A percentile compares a stretch with the other conserved stretches of the same genome.
Conservation (phyloP, 2,888 invertebrate genomes). For the Rhaphigaster nebulosa region DNA sequence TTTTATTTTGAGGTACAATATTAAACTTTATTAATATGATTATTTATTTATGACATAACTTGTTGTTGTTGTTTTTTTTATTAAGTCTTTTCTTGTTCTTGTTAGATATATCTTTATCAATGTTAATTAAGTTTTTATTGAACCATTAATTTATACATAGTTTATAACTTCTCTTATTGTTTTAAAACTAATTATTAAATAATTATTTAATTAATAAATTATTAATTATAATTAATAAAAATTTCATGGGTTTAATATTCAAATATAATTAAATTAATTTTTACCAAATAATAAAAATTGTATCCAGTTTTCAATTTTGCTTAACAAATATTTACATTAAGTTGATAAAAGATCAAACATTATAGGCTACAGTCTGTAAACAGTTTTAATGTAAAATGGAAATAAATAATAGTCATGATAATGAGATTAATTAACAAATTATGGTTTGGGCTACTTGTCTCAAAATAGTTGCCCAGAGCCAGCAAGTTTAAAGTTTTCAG, state of each 20-base stretch:
- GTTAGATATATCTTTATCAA: slow-evolving; percentile 21
- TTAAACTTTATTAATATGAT: not conserved
- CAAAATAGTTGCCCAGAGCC: too few relatives aligned
- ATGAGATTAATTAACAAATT: too few relatives aligned
- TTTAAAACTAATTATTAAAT: not conserved
- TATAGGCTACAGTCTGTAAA: not conserved
- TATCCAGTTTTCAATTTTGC: not conserved
- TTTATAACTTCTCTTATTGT: not conserved
- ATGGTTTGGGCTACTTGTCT: too few relatives aligned
- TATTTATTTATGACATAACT: slow-evolving; percentile 16
- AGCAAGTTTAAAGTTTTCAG: too few relatives aligned
- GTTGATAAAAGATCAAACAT: not conserved
- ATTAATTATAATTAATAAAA: not conserved
- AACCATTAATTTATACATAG: not conserved
- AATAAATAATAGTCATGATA: too few relatives aligned
- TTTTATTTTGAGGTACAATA: slow-evolving; percentile 21
- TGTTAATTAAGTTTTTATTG: slow-evolving; percentile 11
- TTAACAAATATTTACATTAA: not conserved
- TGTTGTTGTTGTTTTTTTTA: not conserved
- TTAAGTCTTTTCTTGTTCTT: not conserved
- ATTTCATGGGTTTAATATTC: not conserved
- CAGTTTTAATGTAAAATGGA: too few relatives aligned
- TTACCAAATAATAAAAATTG: not conserved
- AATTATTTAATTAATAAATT: not conserved
- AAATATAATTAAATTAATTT: not conserved